phyloP scores from a whole-genome alignment of 1,140 invertebrate species.

The Pseudomyrmex concolor region DNA sequence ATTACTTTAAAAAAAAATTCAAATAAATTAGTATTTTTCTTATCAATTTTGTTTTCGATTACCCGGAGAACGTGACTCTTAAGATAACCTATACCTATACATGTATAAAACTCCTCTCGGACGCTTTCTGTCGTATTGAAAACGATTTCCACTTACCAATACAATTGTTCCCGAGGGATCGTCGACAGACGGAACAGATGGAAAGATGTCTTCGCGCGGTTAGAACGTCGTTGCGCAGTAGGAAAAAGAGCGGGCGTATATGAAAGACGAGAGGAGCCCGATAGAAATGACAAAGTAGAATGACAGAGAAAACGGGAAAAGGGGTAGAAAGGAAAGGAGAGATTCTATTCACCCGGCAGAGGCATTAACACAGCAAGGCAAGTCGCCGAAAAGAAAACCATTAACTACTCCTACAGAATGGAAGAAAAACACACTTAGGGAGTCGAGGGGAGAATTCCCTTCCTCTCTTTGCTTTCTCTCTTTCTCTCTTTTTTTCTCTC shows the following conservation, averaged over 20 bases:
- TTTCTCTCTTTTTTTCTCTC: conserved; percentile 9
- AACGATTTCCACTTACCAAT: conserved; percentile 57
- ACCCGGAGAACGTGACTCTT: conserved; percentile 22
- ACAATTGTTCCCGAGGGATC: conserved; percentile 55
- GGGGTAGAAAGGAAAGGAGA: background rate
- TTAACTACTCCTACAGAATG: conserved; percentile 81
- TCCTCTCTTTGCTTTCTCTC: conserved; percentile 24
- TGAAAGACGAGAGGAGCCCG: conserved; percentile 7
- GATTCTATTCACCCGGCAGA: conserved; percentile 75
- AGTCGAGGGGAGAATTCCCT: conserved; percentile 64
- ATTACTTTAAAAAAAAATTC: too few species aligned
- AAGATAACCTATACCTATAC: conserved; percentile 6
- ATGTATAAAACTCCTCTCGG: background rate
- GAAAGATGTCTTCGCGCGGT: conserved; percentile 33
- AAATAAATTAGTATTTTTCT: too few species aligned
- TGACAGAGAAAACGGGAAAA: conserved; percentile 58
- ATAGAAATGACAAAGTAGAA: background rate
- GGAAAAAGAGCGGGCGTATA: conserved; percentile 11
- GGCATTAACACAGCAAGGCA: conserved; percentile 76
- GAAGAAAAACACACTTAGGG: conserved; percentile 81
- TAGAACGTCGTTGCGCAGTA: conserved; percentile 18
- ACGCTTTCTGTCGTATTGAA: conserved; percentile 33
- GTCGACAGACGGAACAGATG: conserved; percentile 36
- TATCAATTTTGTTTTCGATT: conserved; percentile 23
- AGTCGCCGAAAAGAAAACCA: conserved; percentile 82